phyloP scores from a whole-genome alignment of 2,113 vertebrate genomes.

The Anas platyrhynchos region DNA sequence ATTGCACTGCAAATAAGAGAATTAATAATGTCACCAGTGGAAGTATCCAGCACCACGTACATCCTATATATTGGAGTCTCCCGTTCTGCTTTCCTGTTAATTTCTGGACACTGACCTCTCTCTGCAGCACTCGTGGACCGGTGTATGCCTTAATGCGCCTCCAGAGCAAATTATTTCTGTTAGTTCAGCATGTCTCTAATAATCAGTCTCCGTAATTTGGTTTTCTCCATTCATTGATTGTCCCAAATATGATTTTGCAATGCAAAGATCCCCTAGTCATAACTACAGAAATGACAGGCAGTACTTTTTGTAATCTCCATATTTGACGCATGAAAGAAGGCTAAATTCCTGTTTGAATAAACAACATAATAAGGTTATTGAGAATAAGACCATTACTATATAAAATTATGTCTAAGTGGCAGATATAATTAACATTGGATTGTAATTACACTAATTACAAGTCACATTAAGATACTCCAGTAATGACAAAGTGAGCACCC shows the following conservation, averaged over 20 bases:
- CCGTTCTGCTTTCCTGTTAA: background rate
- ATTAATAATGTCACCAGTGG: fast-evolving
- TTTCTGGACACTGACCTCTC: background rate
- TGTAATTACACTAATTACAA: slow-evolving; percentile 93
- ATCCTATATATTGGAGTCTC: fast-evolving
- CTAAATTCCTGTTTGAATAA: slow-evolving; percentile 87
- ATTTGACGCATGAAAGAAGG: slow-evolving; percentile 83
- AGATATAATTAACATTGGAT: slow-evolving; percentile 90
- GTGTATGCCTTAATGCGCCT: background rate
- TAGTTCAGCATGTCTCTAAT: slow-evolving; percentile 66
- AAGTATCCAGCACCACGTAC: fast-evolving
- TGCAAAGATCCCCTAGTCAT: slow-evolving; percentile 74
- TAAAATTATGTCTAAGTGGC: slow-evolving; percentile 88
- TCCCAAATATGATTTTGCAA: slow-evolving; percentile 77
- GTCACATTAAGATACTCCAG: slow-evolving; percentile 89
- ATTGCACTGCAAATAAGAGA: background rate
- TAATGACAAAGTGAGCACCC: slow-evolving; percentile 87
- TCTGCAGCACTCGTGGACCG: background rate
- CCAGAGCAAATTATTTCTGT: slow-evolving; percentile 55
- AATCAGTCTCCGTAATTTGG: slow-evolving; percentile 62
- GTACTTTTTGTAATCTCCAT: slow-evolving; percentile 79
- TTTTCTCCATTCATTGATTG: slow-evolving; percentile 78
- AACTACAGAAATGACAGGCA: slow-evolving; percentile 75
- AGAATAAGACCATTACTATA: slow-evolving; percentile 87
- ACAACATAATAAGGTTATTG: slow-evolving; percentile 88